Conservation (phyloP, 2,797 vertebrate genomes). For the Eidolon dupreanum region DNA sequence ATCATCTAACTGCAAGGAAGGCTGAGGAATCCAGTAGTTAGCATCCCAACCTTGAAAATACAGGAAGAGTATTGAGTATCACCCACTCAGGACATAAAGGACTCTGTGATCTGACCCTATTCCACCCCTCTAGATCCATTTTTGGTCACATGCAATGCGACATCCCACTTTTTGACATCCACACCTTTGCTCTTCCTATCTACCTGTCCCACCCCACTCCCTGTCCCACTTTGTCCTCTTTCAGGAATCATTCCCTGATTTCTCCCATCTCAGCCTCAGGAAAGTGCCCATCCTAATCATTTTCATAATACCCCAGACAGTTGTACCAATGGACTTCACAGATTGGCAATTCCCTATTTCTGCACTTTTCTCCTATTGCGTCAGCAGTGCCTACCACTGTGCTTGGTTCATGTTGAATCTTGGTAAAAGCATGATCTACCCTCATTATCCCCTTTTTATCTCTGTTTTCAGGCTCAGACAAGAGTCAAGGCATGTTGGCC, state of each 20-base stretch:
- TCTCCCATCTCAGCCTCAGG: not conserved
- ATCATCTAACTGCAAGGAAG: not conserved
- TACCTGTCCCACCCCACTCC: rapidly evolving
- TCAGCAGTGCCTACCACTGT: not conserved
- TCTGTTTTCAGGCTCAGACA: slow-evolving; percentile 89
- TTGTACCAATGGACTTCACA: not conserved
- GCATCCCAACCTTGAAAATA: not conserved
- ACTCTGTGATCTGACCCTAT: not conserved
- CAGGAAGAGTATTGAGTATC: not conserved
- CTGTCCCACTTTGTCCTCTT: not conserved
- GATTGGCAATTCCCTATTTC: not conserved
- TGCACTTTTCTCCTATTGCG: not conserved
- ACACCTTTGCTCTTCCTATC: not conserved
- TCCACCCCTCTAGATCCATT: not conserved
- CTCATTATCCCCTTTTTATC: slow-evolving; percentile 25
- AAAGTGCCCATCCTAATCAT: not conserved
- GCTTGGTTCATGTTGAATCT: not conserved
- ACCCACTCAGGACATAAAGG: not conserved
- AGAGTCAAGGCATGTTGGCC: slow-evolving; percentile 89
- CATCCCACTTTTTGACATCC: not conserved
- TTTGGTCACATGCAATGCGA: not conserved
- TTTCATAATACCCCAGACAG: not conserved
- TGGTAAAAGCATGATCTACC: not conserved
- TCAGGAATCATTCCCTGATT: not conserved
- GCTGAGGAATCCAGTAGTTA: not conserved